These are phyloP conservation scores for Acronicta aceris DNA, from an alignment of 2,888 invertebrate genomes.

Conservation along the genomic window DNA sequence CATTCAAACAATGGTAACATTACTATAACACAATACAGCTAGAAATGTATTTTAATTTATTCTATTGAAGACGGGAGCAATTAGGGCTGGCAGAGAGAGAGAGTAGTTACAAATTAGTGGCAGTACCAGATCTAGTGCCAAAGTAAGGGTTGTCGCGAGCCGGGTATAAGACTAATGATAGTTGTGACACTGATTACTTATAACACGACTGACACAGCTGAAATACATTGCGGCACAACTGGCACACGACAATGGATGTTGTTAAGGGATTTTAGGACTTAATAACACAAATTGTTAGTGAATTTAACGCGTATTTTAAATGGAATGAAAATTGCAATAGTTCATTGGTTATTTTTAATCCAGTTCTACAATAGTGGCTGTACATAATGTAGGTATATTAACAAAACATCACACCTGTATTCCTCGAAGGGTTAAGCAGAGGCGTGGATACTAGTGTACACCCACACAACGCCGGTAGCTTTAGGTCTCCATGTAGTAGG, in stretches of 20 bases:
- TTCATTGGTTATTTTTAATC: no score
- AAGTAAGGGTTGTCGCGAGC: constrained; percentile 39
- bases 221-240: constrained; percentile 5
- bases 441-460: no score
- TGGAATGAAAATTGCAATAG: no score
- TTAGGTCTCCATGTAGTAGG: no score
- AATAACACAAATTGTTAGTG: constrained; percentile 2
- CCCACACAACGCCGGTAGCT: no score
- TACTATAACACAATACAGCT: constrained; percentile 1
- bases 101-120: constrained; percentile 43
- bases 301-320: neutral
- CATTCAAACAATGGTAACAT: neutral
- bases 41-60: constrained; percentile 42
- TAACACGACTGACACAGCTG: constrained; percentile 27
- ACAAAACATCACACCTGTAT: no score
- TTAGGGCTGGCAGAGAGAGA: constrained; percentile 24
- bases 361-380: no score
- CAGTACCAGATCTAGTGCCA: constrained; percentile 43
- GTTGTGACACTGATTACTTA: constrained; percentile 45
- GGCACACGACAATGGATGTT: constrained; percentile 1
- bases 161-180: constrained; percentile 39
- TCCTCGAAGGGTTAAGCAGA: no score
- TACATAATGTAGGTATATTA: no score
- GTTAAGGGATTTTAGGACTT: constrained; percentile 6
- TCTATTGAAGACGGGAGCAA: constrained; percentile 41